Percentiles rank a stretch among this genome's conserved stretches.
Conservation (phyloP, 1,140 invertebrate genomes). For the Lasioglossum baleicum region DNA sequence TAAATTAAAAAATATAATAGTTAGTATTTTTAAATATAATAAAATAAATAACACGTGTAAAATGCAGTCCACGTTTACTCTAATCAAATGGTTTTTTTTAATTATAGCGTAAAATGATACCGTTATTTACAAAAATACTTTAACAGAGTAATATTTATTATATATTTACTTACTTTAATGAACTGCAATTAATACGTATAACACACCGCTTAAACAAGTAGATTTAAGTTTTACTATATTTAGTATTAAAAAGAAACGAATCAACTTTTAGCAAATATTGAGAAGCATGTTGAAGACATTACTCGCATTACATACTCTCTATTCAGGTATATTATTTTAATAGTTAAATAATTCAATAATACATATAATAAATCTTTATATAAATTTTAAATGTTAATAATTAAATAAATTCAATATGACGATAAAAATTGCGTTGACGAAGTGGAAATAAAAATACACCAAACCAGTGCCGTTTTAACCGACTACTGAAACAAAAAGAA, state of each 20-base stretch:
- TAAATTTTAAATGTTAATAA: not conserved
- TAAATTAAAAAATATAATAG: constrained; percentile 19
- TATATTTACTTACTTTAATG: constrained; percentile 16
- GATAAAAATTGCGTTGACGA: not conserved
- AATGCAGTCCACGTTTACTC: not conserved
- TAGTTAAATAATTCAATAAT: not conserved
- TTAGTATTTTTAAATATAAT: not conserved
- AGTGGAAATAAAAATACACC: constrained; percentile 7
- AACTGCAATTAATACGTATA: constrained; percentile 15
- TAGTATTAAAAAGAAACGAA: constrained; percentile 16
- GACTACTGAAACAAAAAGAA: constrained; percentile 36
- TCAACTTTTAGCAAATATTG: not conserved
- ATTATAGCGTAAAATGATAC: not conserved
- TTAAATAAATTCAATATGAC: not conserved
- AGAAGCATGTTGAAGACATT: not conserved
- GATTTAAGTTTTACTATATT: not conserved
- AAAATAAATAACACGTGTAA: not conserved
- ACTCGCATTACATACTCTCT: no score
- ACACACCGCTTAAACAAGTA: constrained; percentile 12
- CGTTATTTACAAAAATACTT: constrained; percentile 6
- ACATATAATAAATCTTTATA: no score
- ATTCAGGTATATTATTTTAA: no score
- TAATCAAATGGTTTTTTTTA: not conserved
- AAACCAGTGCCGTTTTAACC: constrained; percentile 13
- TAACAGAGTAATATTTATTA: not conserved